These are phyloP conservation scores for Phodopus roborovskii DNA, from an alignment of 2,113 vertebrate genomes.

Conservation along the genomic window DNA sequence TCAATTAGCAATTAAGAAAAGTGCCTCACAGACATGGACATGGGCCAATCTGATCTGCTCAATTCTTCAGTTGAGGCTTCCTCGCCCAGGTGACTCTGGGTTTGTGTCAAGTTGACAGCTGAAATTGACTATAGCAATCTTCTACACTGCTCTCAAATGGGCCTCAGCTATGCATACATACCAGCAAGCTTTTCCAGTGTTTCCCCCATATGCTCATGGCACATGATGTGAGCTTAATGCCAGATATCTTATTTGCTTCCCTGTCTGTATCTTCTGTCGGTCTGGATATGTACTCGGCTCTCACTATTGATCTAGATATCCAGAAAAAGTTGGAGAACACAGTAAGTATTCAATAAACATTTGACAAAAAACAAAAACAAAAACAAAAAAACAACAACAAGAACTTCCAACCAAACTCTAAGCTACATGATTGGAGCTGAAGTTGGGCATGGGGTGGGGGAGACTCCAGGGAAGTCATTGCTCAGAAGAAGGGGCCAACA, in stretches of 20 bases:
- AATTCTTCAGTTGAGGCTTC: background rate
- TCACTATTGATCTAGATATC: background rate
- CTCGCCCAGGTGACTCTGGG: background rate
- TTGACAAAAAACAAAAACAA: background rate
- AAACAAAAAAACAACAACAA: background rate
- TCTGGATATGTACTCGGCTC: background rate
- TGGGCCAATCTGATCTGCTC: background rate
- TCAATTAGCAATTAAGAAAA: background rate
- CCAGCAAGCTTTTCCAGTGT: background rate
- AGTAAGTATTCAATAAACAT: slow-evolving; percentile 39
- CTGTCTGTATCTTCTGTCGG: background rate
- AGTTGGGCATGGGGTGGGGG: too few relatives aligned
- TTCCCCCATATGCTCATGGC: background rate
- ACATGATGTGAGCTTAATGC: background rate
- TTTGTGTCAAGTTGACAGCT: background rate
- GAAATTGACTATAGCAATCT: background rate
- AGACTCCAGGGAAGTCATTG: background rate
- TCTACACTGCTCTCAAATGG: background rate
- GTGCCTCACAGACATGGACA: background rate
- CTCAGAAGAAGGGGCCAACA: background rate
- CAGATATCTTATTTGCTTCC: background rate
- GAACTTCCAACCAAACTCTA: background rate
- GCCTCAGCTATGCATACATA: background rate
- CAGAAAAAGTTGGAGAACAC: background rate
- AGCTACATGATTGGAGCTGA: background rate